Base-by-base conservation (phyloP, 2,113 vertebrate species). In the Tretioscincus oriximinensis region DNA sequence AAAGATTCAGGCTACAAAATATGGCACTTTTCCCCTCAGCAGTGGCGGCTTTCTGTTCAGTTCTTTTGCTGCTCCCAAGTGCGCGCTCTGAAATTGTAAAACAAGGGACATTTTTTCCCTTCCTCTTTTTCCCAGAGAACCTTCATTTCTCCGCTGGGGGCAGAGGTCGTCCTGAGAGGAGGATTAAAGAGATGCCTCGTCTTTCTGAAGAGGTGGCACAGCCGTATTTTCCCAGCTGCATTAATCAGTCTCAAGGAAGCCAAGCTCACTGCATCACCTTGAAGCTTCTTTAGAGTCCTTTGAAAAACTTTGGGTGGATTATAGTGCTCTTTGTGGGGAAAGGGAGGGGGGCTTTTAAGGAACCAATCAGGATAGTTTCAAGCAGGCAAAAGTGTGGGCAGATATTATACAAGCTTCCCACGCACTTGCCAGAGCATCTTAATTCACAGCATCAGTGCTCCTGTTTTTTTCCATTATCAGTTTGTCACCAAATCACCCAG, bases 371-470 rank as follows among this genome's bases (percentile, higher is more conserved):
- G 54, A 29, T 88, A 89, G 82, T 88, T 91, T 90, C 85, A 85
- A 87, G 92, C 90, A 89, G 88, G 88, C 89, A 84, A 86, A 41
- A 78, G 86, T 87, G 88, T 91, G 89, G 90, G 91, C 87, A 89
- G 91, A 81, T 79, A 83, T 91, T 91, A 91, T 91, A 89, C 90
- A 92, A 88, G 82, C 90, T 91, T 80, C 88, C 90, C 92, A 87
- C 60, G 69, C 88, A 66, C 77, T 88, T 90, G 90, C 85, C 89
- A 63, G 81, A 28, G 31, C 45, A 58, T 35, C 75, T 73, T 51
- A 21, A 49, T 77, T 73, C 41, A 47, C 24, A 54, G 21, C 60
- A 54, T n/a, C 29, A 41, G 69, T 8, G 18, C 22, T 67, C 47
- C 63, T 47, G 54, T 10, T 12, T 69, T 68, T 76, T 69, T 68